phyloP scores from a whole-genome alignment of 2,113 vertebrate species.

The Peromyscus californicus region DNA sequence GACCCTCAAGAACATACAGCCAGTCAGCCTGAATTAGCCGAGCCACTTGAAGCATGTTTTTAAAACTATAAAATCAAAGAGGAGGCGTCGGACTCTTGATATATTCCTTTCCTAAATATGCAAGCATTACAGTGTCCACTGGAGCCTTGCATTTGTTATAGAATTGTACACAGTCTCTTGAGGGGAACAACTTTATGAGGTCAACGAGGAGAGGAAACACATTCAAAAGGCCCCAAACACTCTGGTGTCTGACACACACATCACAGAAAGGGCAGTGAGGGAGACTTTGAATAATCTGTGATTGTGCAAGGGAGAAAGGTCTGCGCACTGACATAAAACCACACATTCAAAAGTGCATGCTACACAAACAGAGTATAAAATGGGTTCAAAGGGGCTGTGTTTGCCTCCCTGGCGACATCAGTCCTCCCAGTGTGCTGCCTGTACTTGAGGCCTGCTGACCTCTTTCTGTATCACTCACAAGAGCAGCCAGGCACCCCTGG shows the following conservation, averaged over 20 bases:
- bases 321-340: slow-evolving; percentile 86
- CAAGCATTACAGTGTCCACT: slow-evolving; percentile 73
- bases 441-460: slow-evolving; percentile 74
- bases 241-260: slow-evolving; percentile 81
- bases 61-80: slow-evolving; percentile 83
- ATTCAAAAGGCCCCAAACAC: slow-evolving; percentile 82
- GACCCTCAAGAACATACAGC: slow-evolving; percentile 83
- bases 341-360: slow-evolving; percentile 75
- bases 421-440: slow-evolving; percentile 75
- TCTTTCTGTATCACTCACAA: slow-evolving; percentile 76
- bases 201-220: slow-evolving; percentile 78
- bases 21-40: slow-evolving; percentile 71
- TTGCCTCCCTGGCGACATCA: slow-evolving; percentile 82
- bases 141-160: slow-evolving; percentile 82
- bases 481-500: slow-evolving; percentile 72
- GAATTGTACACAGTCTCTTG: slow-evolving; percentile 73
- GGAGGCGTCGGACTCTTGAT: slow-evolving; percentile 79
- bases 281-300: slow-evolving; percentile 62
- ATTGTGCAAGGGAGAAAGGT: slow-evolving; percentile 72
- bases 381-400: slow-evolving; percentile 74
- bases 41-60: slow-evolving; percentile 81
- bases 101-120: slow-evolving; percentile 81
- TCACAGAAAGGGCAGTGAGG: slow-evolving; percentile 77
- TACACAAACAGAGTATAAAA: slow-evolving; percentile 84
- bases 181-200: slow-evolving; percentile 81